Base-by-base conservation (phyloP, 2,888 invertebrate species). In the Nymphalis c-album region DNA sequence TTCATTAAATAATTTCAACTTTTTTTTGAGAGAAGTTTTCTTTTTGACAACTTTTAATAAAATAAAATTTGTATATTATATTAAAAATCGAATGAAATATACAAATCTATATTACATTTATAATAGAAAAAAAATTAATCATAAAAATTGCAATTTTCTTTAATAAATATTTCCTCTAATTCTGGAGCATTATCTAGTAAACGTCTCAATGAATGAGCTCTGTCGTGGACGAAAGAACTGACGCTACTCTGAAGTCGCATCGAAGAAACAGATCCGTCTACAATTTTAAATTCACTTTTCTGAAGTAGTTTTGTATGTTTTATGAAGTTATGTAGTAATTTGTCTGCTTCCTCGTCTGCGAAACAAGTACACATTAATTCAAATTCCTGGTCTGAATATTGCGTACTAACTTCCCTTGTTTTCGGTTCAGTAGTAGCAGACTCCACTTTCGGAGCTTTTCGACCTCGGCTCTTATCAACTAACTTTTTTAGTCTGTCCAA, bases 311-410 rank as follows among this genome's bases (percentile, higher is more conserved):
- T 70, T 5, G 72, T 65, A 20, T 74, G 73, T 31, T 66, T 71
- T 3, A 67, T 26, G 16, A 83, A 22, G 16, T 75, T 71, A 46
- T 73, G 68, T 22, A 79, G 75, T 2, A 86, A 50, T 64, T 77
- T 78, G 26, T 78, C 74, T 5, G 84, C 53, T 69, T 85, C 85
- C 18, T 80, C 80, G n/a, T 84, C 84, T 2, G 85, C 84, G 63
- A 85, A 86, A 69, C 89, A 90, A 22, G 77, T 82, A 73, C 89
- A 91, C 35, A 89, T 67, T 16, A 69, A 73, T 26, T 89, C 85
- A 67, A 80, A 85, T 66, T 85, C 78, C 57, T 80, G 77, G 48
- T 90, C 86, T 7, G 80, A 80, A 67, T 80, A 86, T 64, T 90
- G 89, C 0, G 83, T 86, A 20, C 74, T 62, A 1, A 80, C 72